These are phyloP conservation scores for Phania funesta DNA, from an alignment of 2,888 invertebrate genomes.

Conservation along the genomic window DNA sequence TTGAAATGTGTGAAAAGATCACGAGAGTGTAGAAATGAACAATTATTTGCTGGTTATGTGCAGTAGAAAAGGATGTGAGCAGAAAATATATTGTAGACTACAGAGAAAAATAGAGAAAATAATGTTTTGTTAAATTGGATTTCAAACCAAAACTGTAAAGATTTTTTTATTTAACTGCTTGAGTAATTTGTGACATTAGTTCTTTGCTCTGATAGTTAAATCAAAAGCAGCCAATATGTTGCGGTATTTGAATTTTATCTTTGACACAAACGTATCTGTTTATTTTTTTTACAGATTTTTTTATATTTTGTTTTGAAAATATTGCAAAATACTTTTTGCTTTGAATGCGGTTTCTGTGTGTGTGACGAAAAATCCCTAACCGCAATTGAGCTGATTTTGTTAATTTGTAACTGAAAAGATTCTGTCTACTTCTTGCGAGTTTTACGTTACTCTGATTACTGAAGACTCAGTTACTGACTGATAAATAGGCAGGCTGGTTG, in stretches of 20 bases:
- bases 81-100: neutral
- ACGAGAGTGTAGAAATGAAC: conserved; percentile 42
- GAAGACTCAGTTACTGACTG: neutral
- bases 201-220: neutral
- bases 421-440: conserved; percentile 34
- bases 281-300: no score
- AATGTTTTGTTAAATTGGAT: no score
- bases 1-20: conserved; percentile 54
- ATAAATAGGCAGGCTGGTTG: neutral
- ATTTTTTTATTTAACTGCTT: no score
- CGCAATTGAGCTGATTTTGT: conserved; percentile 59
- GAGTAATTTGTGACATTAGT: neutral
- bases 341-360: neutral
- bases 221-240: neutral
- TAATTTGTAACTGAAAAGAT: conserved; percentile 20
- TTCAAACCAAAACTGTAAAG: no score
- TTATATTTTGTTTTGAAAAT: neutral
- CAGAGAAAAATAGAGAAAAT: no score
- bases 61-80: neutral
- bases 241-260: neutral
- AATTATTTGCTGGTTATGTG: conserved; percentile 26
- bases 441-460: neutral
- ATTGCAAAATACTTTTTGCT: neutral
- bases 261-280: neutral
- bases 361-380: neutral